Evolutionary conservation across 1,140 invertebrate species (phyloP).

Genomic region (Drosophila miranda): DNA sequence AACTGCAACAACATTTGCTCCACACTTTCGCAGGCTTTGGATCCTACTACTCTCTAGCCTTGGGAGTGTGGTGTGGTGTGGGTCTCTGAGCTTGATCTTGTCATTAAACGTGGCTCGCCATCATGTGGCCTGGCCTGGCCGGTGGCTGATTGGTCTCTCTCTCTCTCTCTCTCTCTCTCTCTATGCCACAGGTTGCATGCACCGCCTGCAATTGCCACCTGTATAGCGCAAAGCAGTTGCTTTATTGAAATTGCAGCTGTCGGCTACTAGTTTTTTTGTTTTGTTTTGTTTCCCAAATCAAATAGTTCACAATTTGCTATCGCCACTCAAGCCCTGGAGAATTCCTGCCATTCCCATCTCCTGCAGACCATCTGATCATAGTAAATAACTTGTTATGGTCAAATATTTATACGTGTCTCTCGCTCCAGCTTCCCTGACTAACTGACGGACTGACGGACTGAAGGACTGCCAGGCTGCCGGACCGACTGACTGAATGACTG

Average conservation of each 20-base stretch:
- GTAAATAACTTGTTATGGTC: conserved; percentile 79
- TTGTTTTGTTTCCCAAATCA: conserved; percentile 67
- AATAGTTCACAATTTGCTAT: conserved; percentile 73
- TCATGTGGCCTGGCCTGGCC: conserved; percentile 46
- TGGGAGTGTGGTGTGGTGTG: conserved; percentile 34
- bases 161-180: conserved; percentile 46
- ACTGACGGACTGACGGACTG: conserved; percentile 10
- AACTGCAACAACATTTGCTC: conserved; percentile 62
- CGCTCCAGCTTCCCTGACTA: neutral
- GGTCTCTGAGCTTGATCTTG: conserved; percentile 74
- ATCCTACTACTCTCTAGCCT: conserved; percentile 38
- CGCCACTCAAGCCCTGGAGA: conserved; percentile 68
- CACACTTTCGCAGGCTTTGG: conserved; percentile 57
- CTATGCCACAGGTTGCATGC: conserved; percentile 55
- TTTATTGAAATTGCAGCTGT: conserved; percentile 65
- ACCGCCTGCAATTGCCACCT: conserved; percentile 48
- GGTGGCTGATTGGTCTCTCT: conserved; percentile 58
- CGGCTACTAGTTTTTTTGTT: conserved; percentile 52
- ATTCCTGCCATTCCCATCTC: conserved; percentile 10
- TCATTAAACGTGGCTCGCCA: conserved; percentile 72
- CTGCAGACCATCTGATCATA: conserved; percentile 57
- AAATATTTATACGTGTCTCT: conserved; percentile 57
- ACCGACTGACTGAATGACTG: too few relatives aligned
- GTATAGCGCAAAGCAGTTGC: conserved; percentile 22
- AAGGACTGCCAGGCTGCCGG: conserved; percentile 9